A percentile compares a stretch with the other conserved stretches of the same genome.
phyloP scores from a whole-genome alignment of 1,140 invertebrate species.

The Caenorhabditis remanei region DNA sequence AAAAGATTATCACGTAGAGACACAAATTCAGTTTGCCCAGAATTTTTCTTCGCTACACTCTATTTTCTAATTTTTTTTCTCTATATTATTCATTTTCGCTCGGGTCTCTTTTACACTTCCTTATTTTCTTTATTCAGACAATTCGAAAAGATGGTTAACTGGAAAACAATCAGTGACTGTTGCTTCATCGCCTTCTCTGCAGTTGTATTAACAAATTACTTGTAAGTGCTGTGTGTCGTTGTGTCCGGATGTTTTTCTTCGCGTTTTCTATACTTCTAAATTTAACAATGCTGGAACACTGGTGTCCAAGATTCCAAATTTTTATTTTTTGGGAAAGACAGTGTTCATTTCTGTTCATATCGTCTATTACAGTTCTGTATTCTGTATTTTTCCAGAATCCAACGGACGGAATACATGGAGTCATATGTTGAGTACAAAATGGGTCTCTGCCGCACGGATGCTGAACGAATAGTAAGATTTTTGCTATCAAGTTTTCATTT shows the following conservation, averaged over 20 bases:
- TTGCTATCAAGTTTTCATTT: too few species aligned
- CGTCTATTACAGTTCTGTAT: too few species aligned
- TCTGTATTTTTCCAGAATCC: background rate
- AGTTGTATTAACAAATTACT: background rate
- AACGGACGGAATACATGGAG: slow-evolving; percentile 5
- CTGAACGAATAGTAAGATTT: background rate
- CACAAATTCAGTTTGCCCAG: too few species aligned
- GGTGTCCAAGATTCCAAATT: too few species aligned
- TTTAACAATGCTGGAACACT: too few species aligned
- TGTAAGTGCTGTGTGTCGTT: background rate
- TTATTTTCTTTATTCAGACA: background rate
- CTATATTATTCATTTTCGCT: background rate
- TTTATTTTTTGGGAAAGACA: too few species aligned
- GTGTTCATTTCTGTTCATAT: too few species aligned
- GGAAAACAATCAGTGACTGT: background rate
- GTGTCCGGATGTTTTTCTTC: too few species aligned
- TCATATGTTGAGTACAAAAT: slow-evolving; percentile 31
- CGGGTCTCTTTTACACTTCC: too few species aligned
- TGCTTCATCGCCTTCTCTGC: background rate
- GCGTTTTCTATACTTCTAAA: too few species aligned
- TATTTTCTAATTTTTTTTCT: too few species aligned
- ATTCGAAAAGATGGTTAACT: background rate
- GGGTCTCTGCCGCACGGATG: background rate
- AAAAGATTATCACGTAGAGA: background rate
- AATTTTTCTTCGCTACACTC: too few species aligned